Conservation (phyloP, 2,113 vertebrate genomes). For the Otolemur garnettii region DNA sequence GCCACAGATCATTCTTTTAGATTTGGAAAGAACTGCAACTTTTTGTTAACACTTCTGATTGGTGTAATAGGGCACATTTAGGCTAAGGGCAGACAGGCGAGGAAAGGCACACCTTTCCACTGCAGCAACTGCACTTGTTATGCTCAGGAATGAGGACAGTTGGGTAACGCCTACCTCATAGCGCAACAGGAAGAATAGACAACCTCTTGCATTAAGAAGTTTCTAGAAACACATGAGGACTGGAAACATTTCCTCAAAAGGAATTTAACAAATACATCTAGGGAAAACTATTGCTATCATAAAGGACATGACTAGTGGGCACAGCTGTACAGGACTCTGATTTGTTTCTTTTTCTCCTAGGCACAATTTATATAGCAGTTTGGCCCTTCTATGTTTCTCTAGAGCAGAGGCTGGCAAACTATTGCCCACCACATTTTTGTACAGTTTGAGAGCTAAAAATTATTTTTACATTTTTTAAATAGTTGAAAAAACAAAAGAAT, state of each 20-base stretch:
- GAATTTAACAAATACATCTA: slow-evolving; percentile 29
- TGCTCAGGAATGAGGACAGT: not conserved
- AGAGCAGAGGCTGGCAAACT: not conserved
- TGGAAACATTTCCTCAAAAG: not conserved
- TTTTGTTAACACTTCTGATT: slow-evolving; percentile 70
- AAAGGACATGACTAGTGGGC: not conserved
- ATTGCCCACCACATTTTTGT: not conserved
- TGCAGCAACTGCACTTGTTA: not conserved
- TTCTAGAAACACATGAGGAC: not conserved
- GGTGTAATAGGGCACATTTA: slow-evolving; percentile 48
- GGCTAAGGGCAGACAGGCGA: not conserved
- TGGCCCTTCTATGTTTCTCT: not conserved
- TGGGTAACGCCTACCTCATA: not conserved
- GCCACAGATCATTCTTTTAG: slow-evolving; percentile 74
- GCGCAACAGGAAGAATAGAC: not conserved
- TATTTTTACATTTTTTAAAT: not conserved
- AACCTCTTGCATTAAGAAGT: not conserved
- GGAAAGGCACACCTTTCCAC: not conserved
- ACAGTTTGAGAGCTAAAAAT: not conserved
- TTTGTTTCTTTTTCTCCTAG: not conserved
- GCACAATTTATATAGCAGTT: not conserved
- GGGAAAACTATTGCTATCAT: not conserved
- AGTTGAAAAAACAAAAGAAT: not conserved
- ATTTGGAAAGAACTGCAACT: slow-evolving; percentile 61
- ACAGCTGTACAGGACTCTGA: not conserved